Base-by-base conservation (phyloP, 1,140 invertebrate genomes). In the Euglossa dilemma region DNA sequence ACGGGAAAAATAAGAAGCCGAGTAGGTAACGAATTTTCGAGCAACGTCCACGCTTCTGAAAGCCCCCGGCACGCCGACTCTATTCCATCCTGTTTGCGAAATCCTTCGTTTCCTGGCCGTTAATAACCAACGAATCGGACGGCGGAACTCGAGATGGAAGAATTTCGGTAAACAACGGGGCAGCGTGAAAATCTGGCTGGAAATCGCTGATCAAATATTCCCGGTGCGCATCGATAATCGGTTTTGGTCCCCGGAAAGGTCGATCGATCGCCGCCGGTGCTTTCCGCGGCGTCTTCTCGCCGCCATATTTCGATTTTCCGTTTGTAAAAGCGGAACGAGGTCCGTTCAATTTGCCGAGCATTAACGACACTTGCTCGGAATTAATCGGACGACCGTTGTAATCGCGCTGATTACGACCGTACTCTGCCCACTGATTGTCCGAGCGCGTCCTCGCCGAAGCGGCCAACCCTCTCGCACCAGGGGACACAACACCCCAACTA, bases 371-470 rank as follows among this genome's bases (percentile, higher is more conserved):
- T 76, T 67, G 57, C 64, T 11, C 52, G 77, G 14, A 76, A 70
- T 88, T 89, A 86, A 89, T 77, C 69, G 87, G 64, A 54, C 79
- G 77, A 6, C 64, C 57, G 36, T 56, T 70, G 85, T 89, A 89
- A 89, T 89, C 84, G 84, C 25, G 61, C 67, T 84, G 87, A 89
- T 89, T 86, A 89, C 87, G 45, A 76, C 72, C 28, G 28, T 57
- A n/a, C 23, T 67, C 61, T 23, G 70, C 82, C 64, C 86, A 82
- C 77, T 78, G 87, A 88, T 88, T 87, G 78, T 87, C 43, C 85
- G 52, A 76, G 86, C 86, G 85, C 82, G 85, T 84, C 82, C 77
- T 52, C 67, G 59, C 14, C 59, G 85, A 87, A 78, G 85, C 54
- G 64, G 47, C 16, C 56, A 56, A 11, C 57, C 28, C 14, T 11